These are phyloP conservation scores for Sesamia inferens DNA, from an alignment of 2,888 invertebrate species.

Conservation along the genomic window DNA sequence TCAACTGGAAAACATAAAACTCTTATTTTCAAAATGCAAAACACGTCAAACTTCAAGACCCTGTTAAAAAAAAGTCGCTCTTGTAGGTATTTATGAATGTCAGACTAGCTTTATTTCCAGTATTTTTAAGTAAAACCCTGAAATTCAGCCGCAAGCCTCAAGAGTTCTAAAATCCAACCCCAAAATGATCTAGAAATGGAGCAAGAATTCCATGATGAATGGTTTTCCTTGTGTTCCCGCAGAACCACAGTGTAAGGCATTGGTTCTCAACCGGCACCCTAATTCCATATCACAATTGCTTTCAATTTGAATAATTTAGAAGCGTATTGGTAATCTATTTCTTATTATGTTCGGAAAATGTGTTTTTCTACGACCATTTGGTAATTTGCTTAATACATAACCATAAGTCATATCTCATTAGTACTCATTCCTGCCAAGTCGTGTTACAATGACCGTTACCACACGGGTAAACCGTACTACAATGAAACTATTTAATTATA, in stretches of 20 bases:
- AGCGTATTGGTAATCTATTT: no score
- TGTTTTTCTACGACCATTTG: no score
- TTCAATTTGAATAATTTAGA: no score
- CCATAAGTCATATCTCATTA: no score
- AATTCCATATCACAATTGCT: no score
- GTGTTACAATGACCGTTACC: no score
- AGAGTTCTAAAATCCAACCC: background rate
- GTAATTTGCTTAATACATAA: no score
- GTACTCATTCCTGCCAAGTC: no score
- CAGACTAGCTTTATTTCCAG: background rate
- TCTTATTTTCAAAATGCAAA: background rate
- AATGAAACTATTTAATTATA: no score
- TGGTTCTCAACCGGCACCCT: background rate
- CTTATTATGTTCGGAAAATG: no score
- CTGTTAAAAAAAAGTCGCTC: background rate
- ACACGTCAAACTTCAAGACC: background rate
- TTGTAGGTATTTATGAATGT: background rate
- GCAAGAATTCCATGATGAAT: constrained; percentile 30
- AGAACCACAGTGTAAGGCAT: constrained; percentile 16
- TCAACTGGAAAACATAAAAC: background rate
- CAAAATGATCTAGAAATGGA: constrained; percentile 1
- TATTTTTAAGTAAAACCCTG: constrained; percentile 7
- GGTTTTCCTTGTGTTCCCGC: constrained; percentile 18
- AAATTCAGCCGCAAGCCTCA: constrained; percentile 6
- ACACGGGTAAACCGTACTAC: no score